phyloP scores from a whole-genome alignment of 1,140 invertebrate species.

The Drosophila ironensis region DNA sequence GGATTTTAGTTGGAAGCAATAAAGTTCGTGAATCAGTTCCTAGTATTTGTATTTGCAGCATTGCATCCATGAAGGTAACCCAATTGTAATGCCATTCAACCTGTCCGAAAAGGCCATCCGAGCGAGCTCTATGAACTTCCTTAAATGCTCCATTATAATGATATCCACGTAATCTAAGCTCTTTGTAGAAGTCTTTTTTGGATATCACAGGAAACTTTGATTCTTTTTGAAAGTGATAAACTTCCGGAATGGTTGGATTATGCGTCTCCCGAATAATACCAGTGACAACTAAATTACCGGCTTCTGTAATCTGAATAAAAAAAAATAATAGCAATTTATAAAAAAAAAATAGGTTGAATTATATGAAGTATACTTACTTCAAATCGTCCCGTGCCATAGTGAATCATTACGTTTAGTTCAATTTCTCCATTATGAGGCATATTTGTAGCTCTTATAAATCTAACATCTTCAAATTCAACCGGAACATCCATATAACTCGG shows the following conservation, averaged over 20 bases:
- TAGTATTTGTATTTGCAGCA: conserved; percentile 94
- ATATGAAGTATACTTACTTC: conserved; percentile 82
- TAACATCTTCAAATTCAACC: conserved; percentile 93
- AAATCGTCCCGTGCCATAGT: conserved; percentile 91
- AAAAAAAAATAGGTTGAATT: too few species aligned
- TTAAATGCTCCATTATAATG: conserved; percentile 86
- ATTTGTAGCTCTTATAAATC: conserved; percentile 91
- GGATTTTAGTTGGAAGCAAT: conserved; percentile 92
- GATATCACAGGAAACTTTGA: conserved; percentile 83
- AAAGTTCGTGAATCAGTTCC: conserved; percentile 88
- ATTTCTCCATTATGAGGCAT: conserved; percentile 87
- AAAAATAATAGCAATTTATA: not conserved
- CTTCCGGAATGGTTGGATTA: conserved; percentile 82
- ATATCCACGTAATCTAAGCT: conserved; percentile 94
- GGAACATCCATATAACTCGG: conserved; percentile 88
- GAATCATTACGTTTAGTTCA: conserved; percentile 91
- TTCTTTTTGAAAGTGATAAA: conserved; percentile 82
- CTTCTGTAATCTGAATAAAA: conserved; percentile 87
- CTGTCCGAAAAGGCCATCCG: conserved; percentile 83
- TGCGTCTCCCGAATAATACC: conserved; percentile 85
- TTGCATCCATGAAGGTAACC: conserved; percentile 96
- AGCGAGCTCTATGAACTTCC: conserved; percentile 70
- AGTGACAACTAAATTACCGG: conserved; percentile 89
- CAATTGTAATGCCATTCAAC: conserved; percentile 91
- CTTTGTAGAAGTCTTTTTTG: conserved; percentile 94